Evolutionary conservation across 2,797 vertebrate genomes (phyloP), one percentile per base, ranked within the genome.

Genomic region (Fratercula arctica): DNA sequence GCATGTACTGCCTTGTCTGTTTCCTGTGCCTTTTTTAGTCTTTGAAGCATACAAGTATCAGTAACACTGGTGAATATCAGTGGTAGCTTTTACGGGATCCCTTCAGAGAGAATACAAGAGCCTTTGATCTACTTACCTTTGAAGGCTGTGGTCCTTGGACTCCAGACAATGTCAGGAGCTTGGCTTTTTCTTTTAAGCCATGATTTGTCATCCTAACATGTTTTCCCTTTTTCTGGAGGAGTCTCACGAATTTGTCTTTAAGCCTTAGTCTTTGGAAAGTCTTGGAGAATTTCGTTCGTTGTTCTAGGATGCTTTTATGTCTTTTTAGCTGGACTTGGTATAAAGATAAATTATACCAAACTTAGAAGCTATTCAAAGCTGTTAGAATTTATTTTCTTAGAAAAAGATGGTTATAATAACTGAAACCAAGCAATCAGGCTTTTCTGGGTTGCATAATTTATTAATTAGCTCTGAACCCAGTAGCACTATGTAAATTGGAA

Each of bases 381-480:
- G 16, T 78, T 56, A 88, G 35, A 84, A 84, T 75, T 81, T 9
- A 13, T 91, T 86, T 96, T 93, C 57, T 84, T 3, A 51, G 80
- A 17, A 86, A 80, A 86, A 90, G 16, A 17, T 50, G 35, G 14
- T 77, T 86, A 12, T 77, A 64, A 14, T 91, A 95, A 70, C 35
- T 53, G 41, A 89, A 85, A 48, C 72, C 48, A 80, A 91, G 31
- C 72, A 91, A 93, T 74, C n/a, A 41, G 64, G 23, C 60, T 94
- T 95, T 95, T 96, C 92, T 95, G 48, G 76, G 76, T 95, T 95
- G 93, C 61, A 75, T 95, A 84, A 91, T 88, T 91, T 95, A 96
- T 97, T 97, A 91, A 95, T 93, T 78, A 96, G 61, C 61, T 90
- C 73, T 54, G 57, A 95, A 90, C 46, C n/a, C 41, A 90, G 80